Evolutionary conservation across 2,113 vertebrate species (phyloP).

Genomic region (Serinus canaria): DNA sequence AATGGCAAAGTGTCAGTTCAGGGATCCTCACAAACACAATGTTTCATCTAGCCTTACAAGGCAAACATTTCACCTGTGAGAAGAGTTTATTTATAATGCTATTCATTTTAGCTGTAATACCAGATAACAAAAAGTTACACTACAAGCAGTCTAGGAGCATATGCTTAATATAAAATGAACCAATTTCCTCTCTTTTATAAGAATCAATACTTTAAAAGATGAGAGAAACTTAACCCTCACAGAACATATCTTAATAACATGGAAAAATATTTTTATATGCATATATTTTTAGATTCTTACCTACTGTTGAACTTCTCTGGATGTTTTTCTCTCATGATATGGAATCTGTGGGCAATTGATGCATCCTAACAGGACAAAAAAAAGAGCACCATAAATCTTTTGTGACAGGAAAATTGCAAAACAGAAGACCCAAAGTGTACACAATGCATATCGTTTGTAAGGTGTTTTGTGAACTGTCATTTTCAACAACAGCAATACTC

Average conservation of each 20-base stretch:
- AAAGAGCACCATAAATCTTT: neutral
- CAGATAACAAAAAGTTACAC: neutral
- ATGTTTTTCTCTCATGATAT: constrained; percentile 95
- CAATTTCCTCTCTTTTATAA: neutral
- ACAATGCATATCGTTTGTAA: neutral
- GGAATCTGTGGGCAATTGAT: constrained; percentile 94
- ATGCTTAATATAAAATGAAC: neutral
- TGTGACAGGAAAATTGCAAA: neutral
- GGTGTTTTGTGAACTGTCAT: neutral
- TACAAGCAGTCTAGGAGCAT: neutral
- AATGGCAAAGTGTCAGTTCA: constrained; percentile 19
- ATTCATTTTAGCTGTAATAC: constrained; percentile 3
- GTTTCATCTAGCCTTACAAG: constrained; percentile 8
- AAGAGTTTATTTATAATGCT: constrained; percentile 30
- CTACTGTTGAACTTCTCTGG: constrained; percentile 96
- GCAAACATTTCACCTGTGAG: neutral
- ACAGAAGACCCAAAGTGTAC: neutral
- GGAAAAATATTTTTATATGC: neutral
- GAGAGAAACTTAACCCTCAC: neutral
- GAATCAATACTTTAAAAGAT: neutral
- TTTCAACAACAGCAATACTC: neutral
- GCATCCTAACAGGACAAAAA: constrained; percentile 79
- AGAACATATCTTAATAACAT: neutral
- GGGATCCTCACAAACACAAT: constrained; percentile 27
- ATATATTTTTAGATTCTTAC: constrained; percentile 51